These are phyloP conservation scores for Ochlodes sylvanus DNA, from an alignment of 2,888 invertebrate genomes.

Conservation along the genomic window DNA sequence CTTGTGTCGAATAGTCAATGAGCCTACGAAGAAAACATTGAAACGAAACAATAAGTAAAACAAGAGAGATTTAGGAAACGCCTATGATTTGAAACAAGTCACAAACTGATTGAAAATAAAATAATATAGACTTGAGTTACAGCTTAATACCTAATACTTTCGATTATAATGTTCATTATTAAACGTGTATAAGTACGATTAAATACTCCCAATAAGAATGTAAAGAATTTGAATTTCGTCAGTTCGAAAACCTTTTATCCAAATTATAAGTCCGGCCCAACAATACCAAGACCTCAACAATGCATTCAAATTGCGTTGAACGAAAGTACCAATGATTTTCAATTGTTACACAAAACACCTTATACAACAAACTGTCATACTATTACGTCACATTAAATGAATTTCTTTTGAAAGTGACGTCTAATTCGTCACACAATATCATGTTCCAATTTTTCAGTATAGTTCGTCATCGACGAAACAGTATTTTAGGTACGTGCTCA, in stretches of 20 bases:
- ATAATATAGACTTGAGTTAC: too few species aligned
- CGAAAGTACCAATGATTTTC: slow-evolving; percentile 8
- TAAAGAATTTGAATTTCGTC: background rate
- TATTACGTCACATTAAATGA: slow-evolving; percentile 6
- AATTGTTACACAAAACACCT: background rate
- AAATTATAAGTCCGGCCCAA: slow-evolving; percentile 2
- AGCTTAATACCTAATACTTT: too few species aligned
- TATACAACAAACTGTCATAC: slow-evolving; percentile 9
- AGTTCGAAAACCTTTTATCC: slow-evolving; percentile 14
- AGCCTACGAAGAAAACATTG: background rate
- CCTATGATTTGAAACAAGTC: too few species aligned
- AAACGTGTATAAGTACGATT: too few species aligned
- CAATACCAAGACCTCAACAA: background rate
- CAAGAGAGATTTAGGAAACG: background rate
- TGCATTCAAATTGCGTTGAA: slow-evolving; percentile 5
- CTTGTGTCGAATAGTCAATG: background rate
- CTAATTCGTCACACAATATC: slow-evolving; percentile 16
- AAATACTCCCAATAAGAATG: too few species aligned
- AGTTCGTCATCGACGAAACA: slow-evolving; percentile 32
- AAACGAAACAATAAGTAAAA: background rate
- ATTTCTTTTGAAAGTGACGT: slow-evolving; percentile 26
- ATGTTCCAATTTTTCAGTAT: slow-evolving; percentile 25
- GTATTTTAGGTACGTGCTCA: background rate
- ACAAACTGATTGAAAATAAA: too few species aligned
- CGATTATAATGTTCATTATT: too few species aligned